Evolutionary conservation across 2,888 invertebrate species (phyloP), one percentile per base, ranked within the genome.

Genomic region (Drosophila macrospina): DNA sequence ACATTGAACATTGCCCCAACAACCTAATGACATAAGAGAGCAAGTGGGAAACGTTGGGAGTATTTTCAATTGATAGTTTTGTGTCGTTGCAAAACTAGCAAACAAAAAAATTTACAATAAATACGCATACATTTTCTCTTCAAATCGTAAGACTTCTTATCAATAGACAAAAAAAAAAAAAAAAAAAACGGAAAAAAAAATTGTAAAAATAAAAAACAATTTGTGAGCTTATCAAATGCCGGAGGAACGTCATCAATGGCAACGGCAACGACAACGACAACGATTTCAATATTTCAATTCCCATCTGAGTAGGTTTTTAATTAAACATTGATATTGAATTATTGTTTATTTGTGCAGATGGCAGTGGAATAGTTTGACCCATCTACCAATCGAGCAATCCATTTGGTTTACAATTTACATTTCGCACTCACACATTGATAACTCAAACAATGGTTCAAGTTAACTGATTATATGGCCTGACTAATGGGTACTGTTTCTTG

Each of bases 11-110:
- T n/a, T n/a, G 4, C 8, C 42, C 32, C 36, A 62, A 67, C 44
- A 81, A 50, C 82, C 88, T 78, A 78, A 86, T 80, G 88, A 88
- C 88, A 86, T 87, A 87, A 87, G 51, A 55, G 51, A 55, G 86
- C 80, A 87, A 85, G 85, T 28, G 39, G 28, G 15, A 26, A 24
- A 26, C 5, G 20, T 52, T 30, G 7, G 10, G 52, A 20, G 7
- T 16, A 39, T n/a, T 28, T 52, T 52, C 39, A 39, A 39, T 52
- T 30, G 39, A 41, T 30, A 10, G 28, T 50, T 50, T 50, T 11
- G 30, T 47, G 30, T 20, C 3, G 30, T 11, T 32, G 47, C 47
- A 16, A 50, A 32, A 50, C 34, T n/a, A 30, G n/a, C 37, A 39
- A 41, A 39, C 16, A 13, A 24, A 20, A 24, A 20, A 16, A 41